Evolutionary conservation across 1,140 invertebrate species (phyloP).

Genomic region (Tenebrio molitor): DNA sequence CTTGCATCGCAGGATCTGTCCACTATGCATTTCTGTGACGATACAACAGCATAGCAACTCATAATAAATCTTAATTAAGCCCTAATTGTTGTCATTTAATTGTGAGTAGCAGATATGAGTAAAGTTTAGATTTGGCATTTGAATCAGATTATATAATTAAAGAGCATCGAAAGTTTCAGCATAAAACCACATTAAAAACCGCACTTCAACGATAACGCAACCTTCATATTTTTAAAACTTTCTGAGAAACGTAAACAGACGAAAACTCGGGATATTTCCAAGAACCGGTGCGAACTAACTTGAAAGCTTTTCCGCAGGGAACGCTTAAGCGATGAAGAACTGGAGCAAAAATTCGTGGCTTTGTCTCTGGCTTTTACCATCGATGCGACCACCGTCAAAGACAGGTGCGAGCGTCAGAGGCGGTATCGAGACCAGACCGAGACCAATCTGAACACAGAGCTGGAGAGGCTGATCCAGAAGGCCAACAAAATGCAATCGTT

Average conservation of each 20-base stretch:
- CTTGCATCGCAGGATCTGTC: no score
- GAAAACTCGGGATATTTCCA: no score
- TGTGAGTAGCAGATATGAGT: not conserved
- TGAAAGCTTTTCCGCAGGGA: slow-evolving; percentile 53
- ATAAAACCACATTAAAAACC: no score
- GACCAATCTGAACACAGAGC: slow-evolving; percentile 61
- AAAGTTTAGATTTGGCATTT: not conserved
- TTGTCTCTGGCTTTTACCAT: slow-evolving; percentile 64
- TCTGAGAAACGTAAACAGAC: no score
- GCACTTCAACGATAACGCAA: not conserved
- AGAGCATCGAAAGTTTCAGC: no score
- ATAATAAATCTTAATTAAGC: not conserved
- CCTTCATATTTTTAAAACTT: no score
- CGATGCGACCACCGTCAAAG: slow-evolving; percentile 62
- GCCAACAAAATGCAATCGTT: slow-evolving; percentile 59
- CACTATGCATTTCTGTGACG: no score
- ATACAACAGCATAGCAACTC: no score
- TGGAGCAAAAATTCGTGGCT: slow-evolving; percentile 64
- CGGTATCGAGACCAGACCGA: slow-evolving; percentile 64
- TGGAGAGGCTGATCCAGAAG: slow-evolving; percentile 61
- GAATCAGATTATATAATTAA: no score
- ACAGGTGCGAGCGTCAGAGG: slow-evolving; percentile 61
- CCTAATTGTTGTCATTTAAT: not conserved
- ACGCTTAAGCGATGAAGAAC: slow-evolving; percentile 60
- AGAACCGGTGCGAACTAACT: no score